phyloP scores from a whole-genome alignment of 2,888 invertebrate genomes.

The Dasysyrphus tricinctus region DNA sequence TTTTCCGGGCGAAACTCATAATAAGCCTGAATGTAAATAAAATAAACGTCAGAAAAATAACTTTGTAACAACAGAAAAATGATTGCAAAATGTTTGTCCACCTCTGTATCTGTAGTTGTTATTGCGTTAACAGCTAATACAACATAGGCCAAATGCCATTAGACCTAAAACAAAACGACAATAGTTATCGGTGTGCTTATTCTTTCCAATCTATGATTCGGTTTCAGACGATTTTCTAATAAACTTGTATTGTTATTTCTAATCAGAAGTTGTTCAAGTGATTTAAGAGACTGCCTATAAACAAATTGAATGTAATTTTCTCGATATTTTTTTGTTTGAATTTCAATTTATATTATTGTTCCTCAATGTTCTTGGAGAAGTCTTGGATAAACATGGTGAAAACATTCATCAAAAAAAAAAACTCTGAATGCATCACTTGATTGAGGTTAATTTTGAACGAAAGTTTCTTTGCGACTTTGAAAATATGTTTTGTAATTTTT shows the following conservation, averaged over 20 bases:
- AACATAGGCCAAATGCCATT: too few species aligned
- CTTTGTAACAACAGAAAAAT: too few species aligned
- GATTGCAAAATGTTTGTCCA: too few species aligned
- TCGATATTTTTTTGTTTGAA: background rate
- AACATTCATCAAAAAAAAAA: constrained; percentile 8
- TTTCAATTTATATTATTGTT: background rate
- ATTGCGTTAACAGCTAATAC: too few species aligned
- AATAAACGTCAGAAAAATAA: too few species aligned
- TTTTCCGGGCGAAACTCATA: too few species aligned
- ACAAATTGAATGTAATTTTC: constrained; percentile 6
- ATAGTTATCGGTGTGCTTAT: too few species aligned
- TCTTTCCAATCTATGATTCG: too few species aligned
- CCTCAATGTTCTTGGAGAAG: constrained; percentile 3
- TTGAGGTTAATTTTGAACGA: background rate
- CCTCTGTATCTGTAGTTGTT: too few species aligned
- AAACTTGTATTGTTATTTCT: background rate
- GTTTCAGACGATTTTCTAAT: background rate
- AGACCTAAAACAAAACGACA: too few species aligned
- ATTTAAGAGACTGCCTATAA: background rate
- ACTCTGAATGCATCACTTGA: background rate
- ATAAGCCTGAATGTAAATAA: too few species aligned
- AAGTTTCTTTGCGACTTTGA: background rate
- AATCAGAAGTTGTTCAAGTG: background rate
- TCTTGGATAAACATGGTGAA: constrained; percentile 2
- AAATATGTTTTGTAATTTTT: background rate